Percentiles rank a stretch among this genome's conserved stretches.
Evolutionary conservation across 2,888 invertebrate species (phyloP).

Genomic region (Neocrepidodera transversa): DNA sequence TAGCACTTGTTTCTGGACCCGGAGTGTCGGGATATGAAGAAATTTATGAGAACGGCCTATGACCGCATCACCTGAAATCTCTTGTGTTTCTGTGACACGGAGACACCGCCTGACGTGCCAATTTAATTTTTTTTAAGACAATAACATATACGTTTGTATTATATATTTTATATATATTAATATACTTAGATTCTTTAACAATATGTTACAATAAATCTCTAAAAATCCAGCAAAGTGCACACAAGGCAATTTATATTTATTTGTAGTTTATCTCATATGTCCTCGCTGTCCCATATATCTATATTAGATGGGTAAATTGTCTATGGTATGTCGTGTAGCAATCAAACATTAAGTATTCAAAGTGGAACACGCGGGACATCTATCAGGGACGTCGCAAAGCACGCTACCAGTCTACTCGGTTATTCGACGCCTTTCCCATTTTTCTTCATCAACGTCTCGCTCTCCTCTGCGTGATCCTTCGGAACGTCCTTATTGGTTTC

Average conservation of each 20-base stretch:
- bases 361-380: slow-evolving; percentile 53
- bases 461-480: slow-evolving; percentile 56
- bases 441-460: slow-evolving; percentile 57
- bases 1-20: slow-evolving; percentile 57
- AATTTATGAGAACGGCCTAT: slow-evolving; percentile 57
- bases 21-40: slow-evolving; percentile 49
- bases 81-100: slow-evolving; percentile 14
- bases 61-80: slow-evolving; percentile 53
- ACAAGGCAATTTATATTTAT: slow-evolving; percentile 38
- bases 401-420: slow-evolving; percentile 43
- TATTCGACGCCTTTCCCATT: slow-evolving; percentile 52
- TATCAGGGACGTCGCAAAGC: slow-evolving; percentile 51
- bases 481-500: slow-evolving; percentile 56
- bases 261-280: slow-evolving; percentile 38
- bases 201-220: slow-evolving; percentile 4
- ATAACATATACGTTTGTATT: no score
- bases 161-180: no score
- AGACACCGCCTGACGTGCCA: no score
- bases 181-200: no score
- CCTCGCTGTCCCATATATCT: slow-evolving; percentile 44
- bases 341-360: slow-evolving; percentile 58
- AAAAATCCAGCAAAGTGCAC: slow-evolving; percentile 31
- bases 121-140: no score
- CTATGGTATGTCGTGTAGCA: slow-evolving; percentile 54
- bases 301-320: slow-evolving; percentile 53